Evolutionary conservation across 2,113 vertebrate genomes (phyloP).

Genomic region (Neotragus moschatus): DNA sequence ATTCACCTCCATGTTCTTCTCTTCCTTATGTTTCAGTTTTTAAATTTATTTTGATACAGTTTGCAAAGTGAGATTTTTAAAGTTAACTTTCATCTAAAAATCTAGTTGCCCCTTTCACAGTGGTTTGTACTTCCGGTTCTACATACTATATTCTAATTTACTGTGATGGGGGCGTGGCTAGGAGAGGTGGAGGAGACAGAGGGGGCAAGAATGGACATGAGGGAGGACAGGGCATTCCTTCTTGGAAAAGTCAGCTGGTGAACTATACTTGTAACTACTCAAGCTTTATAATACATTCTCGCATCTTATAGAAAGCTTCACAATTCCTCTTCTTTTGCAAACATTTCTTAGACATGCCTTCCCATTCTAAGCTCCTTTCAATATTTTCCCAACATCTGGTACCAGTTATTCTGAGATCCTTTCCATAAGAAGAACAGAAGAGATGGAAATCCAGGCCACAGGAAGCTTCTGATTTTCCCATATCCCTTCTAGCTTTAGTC

Average conservation of each 20-base stretch:
- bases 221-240: not conserved
- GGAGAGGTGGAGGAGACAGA: accelerated
- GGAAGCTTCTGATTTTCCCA: not conserved
- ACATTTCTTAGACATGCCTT: not conserved
- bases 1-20: not conserved
- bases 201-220: not conserved
- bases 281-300: not conserved
- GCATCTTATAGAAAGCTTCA: not conserved
- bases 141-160: not conserved
- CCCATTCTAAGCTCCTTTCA: not conserved
- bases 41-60: not conserved
- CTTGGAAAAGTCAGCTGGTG: not conserved
- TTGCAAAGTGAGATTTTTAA: not conserved
- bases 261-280: not conserved
- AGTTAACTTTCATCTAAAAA: not conserved
- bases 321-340: not conserved
- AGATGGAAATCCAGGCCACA: not conserved
- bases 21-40: not conserved
- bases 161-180: not conserved
- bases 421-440: not conserved
- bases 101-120: not conserved
- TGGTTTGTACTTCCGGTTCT: not conserved
- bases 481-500: not conserved
- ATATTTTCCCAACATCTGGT: not conserved
- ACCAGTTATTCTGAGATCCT: not conserved